These are phyloP conservation scores for Leptarthrus brevirostris DNA, from an alignment of 2,888 invertebrate genomes.

Conservation along the genomic window DNA sequence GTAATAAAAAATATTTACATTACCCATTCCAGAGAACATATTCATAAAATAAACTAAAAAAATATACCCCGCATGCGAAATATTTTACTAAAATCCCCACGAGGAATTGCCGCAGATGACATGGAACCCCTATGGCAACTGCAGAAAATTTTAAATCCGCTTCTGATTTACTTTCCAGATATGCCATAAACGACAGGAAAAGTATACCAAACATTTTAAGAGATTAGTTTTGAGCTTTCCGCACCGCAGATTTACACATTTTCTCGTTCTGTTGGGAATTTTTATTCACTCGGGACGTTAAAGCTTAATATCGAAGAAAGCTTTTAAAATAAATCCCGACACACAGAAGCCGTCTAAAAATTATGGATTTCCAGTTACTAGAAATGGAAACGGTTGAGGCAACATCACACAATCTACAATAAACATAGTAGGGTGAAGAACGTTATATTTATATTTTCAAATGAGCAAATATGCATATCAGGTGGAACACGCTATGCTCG, in stretches of 20 bases:
- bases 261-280: conserved; percentile 21
- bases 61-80: conserved; percentile 2
- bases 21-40: conserved; percentile 2
- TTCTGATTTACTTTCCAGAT: conserved; percentile 24
- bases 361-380: conserved; percentile 5
- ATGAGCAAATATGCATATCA: conserved; percentile 3
- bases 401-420: not conserved
- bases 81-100: conserved; percentile 3
- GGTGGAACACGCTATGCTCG: not conserved
- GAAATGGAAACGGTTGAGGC: not conserved
- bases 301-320: conserved; percentile 25
- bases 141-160: conserved; percentile 24
- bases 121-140: not conserved
- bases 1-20: conserved; percentile 4
- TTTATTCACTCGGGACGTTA: not conserved
- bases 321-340: conserved; percentile 32
- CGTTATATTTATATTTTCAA: conserved; percentile 29
- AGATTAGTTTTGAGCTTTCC: conserved; percentile 43
- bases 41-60: too few relatives aligned
- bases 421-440: not conserved
- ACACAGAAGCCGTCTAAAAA: not conserved
- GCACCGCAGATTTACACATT: conserved; percentile 25
- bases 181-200: conserved; percentile 27
- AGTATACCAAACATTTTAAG: conserved; percentile 39
- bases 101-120: conserved; percentile 10